Evolutionary conservation across 2,113 vertebrate genomes (phyloP).

Genomic region (Tenebrosternarchus preto): DNA sequence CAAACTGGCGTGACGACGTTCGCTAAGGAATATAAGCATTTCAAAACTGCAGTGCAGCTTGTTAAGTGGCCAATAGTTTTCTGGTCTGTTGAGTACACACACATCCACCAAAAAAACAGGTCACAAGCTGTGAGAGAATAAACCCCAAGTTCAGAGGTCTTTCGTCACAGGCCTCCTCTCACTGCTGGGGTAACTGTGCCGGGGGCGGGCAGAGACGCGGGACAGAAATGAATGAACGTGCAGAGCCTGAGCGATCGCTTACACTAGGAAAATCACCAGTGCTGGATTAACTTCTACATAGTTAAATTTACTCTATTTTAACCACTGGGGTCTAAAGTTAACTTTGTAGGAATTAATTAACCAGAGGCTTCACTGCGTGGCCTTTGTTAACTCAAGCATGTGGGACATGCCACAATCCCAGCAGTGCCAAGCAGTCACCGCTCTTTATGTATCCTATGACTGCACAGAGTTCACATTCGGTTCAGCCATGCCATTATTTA

Average conservation of each 20-base stretch:
- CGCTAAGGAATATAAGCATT: conserved; percentile 21
- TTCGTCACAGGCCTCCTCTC: conserved; percentile 30
- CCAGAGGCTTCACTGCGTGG: conserved; percentile 16
- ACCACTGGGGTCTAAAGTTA: conserved; percentile 21
- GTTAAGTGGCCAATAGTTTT: conserved; percentile 4
- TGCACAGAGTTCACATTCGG: conserved; percentile 57
- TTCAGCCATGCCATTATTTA: conserved; percentile 56
- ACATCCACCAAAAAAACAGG: conserved; percentile 28
- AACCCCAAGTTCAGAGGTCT: conserved; percentile 31
- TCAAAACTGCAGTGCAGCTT: not conserved
- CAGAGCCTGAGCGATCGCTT: not conserved
- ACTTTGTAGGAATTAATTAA: conserved; percentile 44
- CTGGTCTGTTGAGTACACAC: conserved; percentile 32
- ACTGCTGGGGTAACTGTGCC: conserved; percentile 42
- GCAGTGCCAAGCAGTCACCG: conserved; percentile 38
- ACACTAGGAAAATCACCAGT: conserved; percentile 10
- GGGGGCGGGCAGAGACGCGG: not conserved
- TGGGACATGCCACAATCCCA: conserved; percentile 40
- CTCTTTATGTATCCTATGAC: conserved; percentile 52
- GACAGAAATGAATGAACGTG: not conserved
- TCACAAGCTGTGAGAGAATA: conserved; percentile 26
- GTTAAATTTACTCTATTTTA: conserved; percentile 28
- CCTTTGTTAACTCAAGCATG: conserved; percentile 46
- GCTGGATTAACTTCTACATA: conserved; percentile 19
- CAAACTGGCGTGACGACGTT: no score